These are phyloP conservation scores for Phenganax subtilis DNA, from an alignment of 92 coral and sea anemone species.

Conservation along the genomic window DNA sequence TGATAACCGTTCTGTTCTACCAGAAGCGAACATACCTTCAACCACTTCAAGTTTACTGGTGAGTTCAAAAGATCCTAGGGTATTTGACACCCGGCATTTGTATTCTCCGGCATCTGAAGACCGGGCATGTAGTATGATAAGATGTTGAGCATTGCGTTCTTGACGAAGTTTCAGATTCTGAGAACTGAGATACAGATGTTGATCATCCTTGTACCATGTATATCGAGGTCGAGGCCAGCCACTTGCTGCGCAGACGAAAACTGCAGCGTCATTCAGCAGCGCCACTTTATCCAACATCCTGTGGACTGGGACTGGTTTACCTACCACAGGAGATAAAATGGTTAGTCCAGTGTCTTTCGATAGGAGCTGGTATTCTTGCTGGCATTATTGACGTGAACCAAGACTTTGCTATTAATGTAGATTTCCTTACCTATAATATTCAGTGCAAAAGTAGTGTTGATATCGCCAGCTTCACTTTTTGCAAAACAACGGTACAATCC, in stretches of 20 bases:
- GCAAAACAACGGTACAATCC: slow-evolving; percentile 36
- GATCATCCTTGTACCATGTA: slow-evolving; percentile 28
- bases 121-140: slow-evolving; percentile 2
- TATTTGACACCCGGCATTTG: slow-evolving; percentile 21
- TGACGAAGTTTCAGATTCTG: background rate
- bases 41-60: slow-evolving; percentile 26
- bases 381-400: background rate
- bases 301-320: slow-evolving; percentile 20
- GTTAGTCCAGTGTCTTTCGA: background rate
- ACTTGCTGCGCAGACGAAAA: slow-evolving; percentile 12
- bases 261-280: slow-evolving; percentile 6
- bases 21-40: background rate
- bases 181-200: slow-evolving; percentile 7
- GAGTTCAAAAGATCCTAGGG: slow-evolving; percentile 5
- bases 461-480: slow-evolving; percentile 20
- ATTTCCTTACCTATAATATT: slow-evolving; percentile 27
- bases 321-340: background rate
- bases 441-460: slow-evolving; percentile 27
- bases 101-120: slow-evolving; percentile 29
- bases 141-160: slow-evolving; percentile 21
- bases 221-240: slow-evolving; percentile 27
- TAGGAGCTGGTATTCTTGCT: background rate
- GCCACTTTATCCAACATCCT: slow-evolving; percentile 21
- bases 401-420: background rate
- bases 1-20: background rate